Conservation (phyloP, 92 coral and sea anemone genomes). For the Micromussa lordhowensis region DNA sequence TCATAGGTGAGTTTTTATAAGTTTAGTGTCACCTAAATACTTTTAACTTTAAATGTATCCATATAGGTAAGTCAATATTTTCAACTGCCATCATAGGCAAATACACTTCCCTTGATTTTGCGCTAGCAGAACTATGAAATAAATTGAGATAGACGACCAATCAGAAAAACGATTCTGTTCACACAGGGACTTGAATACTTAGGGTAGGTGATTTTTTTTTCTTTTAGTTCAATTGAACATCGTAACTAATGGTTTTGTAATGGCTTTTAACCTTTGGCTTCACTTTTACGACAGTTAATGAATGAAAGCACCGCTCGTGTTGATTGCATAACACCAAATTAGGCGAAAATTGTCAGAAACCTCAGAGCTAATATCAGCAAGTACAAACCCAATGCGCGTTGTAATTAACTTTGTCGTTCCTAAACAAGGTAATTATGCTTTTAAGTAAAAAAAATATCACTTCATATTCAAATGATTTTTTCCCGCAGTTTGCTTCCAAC, state of each 20-base stretch:
- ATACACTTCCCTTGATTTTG: not conserved
- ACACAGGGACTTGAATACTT: not conserved
- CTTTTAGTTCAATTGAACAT: not conserved
- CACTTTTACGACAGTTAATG: not conserved
- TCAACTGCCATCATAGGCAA: not conserved
- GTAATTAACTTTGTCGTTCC: conserved; percentile 27
- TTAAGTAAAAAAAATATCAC: conserved; percentile 4
- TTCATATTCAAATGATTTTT: not conserved
- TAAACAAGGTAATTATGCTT: conserved; percentile 13
- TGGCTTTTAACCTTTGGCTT: not conserved
- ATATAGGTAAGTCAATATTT: not conserved
- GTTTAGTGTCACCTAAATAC: not conserved
- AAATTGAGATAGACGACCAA: not conserved
- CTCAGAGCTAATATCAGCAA: conserved; percentile 15
- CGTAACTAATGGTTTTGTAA: not conserved
- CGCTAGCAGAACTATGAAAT: not conserved
- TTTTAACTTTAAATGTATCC: not conserved
- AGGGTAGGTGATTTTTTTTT: no score
- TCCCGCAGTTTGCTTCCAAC: not conserved
- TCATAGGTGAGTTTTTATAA: conserved; percentile 66
- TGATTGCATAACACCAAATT: not conserved
- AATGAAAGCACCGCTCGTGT: not conserved
- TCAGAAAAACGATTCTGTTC: not conserved
- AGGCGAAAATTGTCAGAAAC: not conserved
- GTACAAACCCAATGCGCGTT: not conserved